These are phyloP conservation scores for Streptopelia turtur DNA, from an alignment of 2,797 vertebrate species.

Conservation along the genomic window DNA sequence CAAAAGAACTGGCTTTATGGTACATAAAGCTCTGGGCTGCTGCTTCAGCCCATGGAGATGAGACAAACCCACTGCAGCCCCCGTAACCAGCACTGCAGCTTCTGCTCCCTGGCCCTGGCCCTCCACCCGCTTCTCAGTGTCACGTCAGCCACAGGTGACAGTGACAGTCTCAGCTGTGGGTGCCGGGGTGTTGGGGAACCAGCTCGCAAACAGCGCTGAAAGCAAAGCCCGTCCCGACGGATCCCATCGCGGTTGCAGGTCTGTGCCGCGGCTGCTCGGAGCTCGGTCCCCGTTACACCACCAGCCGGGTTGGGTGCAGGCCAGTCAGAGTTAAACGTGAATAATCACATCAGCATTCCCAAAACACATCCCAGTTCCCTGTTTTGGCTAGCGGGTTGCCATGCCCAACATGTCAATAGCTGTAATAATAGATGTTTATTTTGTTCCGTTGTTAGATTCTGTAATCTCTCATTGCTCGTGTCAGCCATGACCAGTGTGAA, in stretches of 20 bases:
- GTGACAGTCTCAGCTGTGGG: fast-evolving
- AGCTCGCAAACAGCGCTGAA: background rate
- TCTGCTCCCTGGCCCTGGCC: background rate
- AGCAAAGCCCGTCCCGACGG: background rate
- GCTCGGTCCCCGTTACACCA: fast-evolving
- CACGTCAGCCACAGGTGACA: fast-evolving
- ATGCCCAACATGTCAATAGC: background rate
- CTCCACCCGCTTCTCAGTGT: background rate
- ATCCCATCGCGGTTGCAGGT: background rate
- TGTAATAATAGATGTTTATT: background rate
- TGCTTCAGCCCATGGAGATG: background rate
- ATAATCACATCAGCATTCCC: background rate
- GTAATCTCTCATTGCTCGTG: background rate
- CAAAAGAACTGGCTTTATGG: background rate
- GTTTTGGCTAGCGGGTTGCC: background rate
- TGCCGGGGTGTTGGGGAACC: fast-evolving
- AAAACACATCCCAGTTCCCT: fast-evolving
- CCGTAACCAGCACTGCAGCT: background rate
- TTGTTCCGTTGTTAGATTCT: background rate
- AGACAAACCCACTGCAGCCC: too few species aligned
- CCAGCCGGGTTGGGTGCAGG: background rate
- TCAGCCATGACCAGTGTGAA: background rate
- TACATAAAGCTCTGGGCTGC: background rate
- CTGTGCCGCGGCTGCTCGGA: background rate
- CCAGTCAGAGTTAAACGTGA: background rate